Percentiles rank a stretch among this genome's conserved stretches.
phyloP scores from a whole-genome alignment of 2,797 vertebrate species.

The Chelidonichthys spinosus region DNA sequence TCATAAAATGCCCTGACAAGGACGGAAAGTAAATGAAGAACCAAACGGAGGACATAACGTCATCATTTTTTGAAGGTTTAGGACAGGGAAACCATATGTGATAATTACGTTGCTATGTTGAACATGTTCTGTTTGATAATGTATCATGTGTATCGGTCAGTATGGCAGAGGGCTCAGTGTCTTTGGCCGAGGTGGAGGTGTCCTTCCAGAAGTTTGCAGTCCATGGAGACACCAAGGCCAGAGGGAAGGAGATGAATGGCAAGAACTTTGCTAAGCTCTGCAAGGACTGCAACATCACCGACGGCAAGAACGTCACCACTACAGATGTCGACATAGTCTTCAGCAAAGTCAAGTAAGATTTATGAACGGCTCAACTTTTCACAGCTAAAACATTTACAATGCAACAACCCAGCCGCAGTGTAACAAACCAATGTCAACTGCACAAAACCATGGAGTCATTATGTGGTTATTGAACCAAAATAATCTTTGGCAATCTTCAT shows the following conservation, averaged over 20 bases:
- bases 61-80: background rate
- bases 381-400: background rate
- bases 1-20: constrained; percentile 2
- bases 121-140: background rate
- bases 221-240: constrained; percentile 86
- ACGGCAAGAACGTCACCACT: constrained; percentile 87
- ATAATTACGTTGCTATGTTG: background rate
- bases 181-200: constrained; percentile 75
- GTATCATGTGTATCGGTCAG: constrained; percentile 40
- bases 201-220: constrained; percentile 87
- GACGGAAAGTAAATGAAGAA: background rate
- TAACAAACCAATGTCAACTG: background rate
- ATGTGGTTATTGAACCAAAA: background rate
- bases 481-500: background rate
- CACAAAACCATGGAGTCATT: background rate
- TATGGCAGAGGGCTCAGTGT: constrained; percentile 80
- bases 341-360: constrained; percentile 91
- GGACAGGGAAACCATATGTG: background rate
- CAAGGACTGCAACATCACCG: constrained; percentile 89
- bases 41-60: background rate
- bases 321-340: constrained; percentile 90
- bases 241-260: constrained; percentile 85
- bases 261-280: constrained; percentile 93
- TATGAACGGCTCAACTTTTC: background rate
- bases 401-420: background rate